Percentiles rank a stretch among this genome's conserved stretches.
Evolutionary conservation across 2,888 invertebrate genomes (phyloP).

Genomic region (Macropis europaea): DNA sequence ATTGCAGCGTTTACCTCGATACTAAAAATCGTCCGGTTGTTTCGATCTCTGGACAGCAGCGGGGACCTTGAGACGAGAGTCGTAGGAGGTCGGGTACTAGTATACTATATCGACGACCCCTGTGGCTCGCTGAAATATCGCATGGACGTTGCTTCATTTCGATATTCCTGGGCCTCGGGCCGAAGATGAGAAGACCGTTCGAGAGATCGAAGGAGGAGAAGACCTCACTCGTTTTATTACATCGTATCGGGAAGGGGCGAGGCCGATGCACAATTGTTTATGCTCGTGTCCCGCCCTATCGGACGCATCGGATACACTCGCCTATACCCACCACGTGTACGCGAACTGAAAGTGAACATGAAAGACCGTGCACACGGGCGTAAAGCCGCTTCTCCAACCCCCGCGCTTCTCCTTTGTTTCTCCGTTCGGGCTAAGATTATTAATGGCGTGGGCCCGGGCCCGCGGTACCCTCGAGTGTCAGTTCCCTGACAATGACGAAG

Average conservation of each 20-base stretch:
- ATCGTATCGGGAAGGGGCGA: constrained; percentile 76
- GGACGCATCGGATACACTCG: constrained; percentile 73
- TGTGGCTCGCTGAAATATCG: constrained; percentile 69
- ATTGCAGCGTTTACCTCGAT: constrained; percentile 54
- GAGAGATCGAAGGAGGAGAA: constrained; percentile 46
- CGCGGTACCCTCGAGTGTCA: constrained; percentile 57
- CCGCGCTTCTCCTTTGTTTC: constrained; percentile 51
- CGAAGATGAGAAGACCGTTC: constrained; percentile 53
- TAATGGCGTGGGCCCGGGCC: constrained; percentile 60
- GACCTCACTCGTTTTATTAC: constrained; percentile 70
- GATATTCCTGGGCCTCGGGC: constrained; percentile 64
- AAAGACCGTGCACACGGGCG: constrained; percentile 28
- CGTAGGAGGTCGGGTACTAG: constrained; percentile 58
- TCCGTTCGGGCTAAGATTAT: constrained; percentile 68
- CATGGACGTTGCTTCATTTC: constrained; percentile 67
- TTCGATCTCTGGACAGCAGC: constrained; percentile 32
- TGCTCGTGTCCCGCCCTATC: constrained; percentile 78
- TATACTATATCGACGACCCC: constrained; percentile 58
- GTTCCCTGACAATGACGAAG: constrained; percentile 67
- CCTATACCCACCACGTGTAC: constrained; percentile 59
- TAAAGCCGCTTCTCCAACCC: constrained; percentile 37
- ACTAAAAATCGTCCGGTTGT: constrained; percentile 46
- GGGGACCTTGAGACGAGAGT: constrained; percentile 44
- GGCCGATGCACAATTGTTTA: constrained; percentile 78
- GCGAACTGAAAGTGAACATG: constrained; percentile 13